Evolutionary conservation across 2,113 vertebrate genomes (phyloP).

Genomic region (Archocentrus centrarchus): DNA sequence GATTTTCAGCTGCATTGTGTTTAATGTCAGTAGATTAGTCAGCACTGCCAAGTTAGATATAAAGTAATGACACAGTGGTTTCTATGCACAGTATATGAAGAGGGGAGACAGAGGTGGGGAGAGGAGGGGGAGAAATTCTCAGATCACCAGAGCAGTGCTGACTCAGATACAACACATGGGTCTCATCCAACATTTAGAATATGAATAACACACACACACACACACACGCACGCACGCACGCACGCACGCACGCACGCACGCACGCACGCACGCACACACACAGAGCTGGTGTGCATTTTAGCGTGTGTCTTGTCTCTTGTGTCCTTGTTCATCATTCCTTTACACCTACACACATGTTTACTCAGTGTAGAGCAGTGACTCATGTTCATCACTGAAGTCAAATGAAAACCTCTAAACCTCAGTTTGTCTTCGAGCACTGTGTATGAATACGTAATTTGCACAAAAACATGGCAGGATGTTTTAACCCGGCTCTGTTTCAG

Average conservation of each 20-base stretch:
- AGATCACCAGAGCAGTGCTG: conserved; percentile 49
- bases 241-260: conserved; percentile 9
- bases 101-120: neutral
- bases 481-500: neutral
- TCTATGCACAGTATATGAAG: neutral
- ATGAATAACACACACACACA: no score
- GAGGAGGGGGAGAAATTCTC: conserved; percentile 7
- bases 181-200: conserved; percentile 29
- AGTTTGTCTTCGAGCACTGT: neutral
- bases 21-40: conserved; percentile 1
- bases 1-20: conserved; percentile 8
- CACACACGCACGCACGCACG: neutral
- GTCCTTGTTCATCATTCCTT: conserved; percentile 23
- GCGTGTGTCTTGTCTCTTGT: conserved; percentile 11
- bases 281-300: conserved; percentile 14
- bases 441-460: neutral
- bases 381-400: conserved; percentile 5
- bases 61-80: conserved; percentile 18
- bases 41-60: conserved; percentile 13
- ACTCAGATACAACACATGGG: conserved; percentile 62
- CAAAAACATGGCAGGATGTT: neutral
- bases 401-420: neutral
- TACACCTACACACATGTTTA: conserved; percentile 5
- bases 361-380: conserved; percentile 19
- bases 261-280: neutral